Evolutionary conservation across 2,113 vertebrate species (phyloP).

Genomic region (Microcebus murinus): DNA sequence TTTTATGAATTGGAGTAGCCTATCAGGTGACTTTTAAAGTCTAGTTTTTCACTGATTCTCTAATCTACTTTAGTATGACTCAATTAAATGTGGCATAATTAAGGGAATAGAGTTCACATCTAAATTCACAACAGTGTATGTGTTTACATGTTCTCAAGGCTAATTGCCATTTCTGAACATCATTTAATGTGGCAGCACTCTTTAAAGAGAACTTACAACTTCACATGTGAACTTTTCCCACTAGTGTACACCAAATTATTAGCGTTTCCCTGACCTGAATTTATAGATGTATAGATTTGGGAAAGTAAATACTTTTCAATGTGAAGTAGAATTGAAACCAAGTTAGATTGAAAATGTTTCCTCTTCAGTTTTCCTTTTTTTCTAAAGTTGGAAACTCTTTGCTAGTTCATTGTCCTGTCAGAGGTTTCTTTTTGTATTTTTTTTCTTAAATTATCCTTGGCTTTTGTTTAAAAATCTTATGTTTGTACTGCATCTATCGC

Average conservation of each 20-base stretch:
- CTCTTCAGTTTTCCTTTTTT: not conserved
- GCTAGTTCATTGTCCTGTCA: constrained; percentile 51
- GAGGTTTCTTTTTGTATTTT: not conserved
- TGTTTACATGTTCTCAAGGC: constrained; percentile 52
- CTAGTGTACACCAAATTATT: not conserved
- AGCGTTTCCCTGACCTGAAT: not conserved
- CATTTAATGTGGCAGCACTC: constrained; percentile 28
- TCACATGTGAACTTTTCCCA: constrained; percentile 30
- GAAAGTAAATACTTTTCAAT: not conserved
- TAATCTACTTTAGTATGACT: constrained; percentile 43
- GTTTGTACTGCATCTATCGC: constrained; percentile 50
- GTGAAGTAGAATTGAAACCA: constrained; percentile 12
- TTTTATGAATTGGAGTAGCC: constrained; percentile 44
- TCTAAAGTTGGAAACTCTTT: constrained; percentile 38
- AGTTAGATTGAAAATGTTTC: not conserved
- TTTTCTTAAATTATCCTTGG: constrained; percentile 28
- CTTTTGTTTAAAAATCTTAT: constrained; percentile 65
- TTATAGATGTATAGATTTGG: not conserved
- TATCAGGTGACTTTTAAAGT: constrained; percentile 59
- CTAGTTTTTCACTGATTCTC: constrained; percentile 45
- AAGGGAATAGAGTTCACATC: constrained; percentile 58
- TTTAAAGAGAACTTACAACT: constrained; percentile 28
- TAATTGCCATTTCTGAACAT: constrained; percentile 58
- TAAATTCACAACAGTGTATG: constrained; percentile 51
- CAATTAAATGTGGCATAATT: constrained; percentile 62